Percentiles rank a stretch among this genome's conserved stretches.
Evolutionary conservation across 35 echinoderm and acorn worm genomes (phyloP).

Genomic region (Acanthaster planci): DNA sequence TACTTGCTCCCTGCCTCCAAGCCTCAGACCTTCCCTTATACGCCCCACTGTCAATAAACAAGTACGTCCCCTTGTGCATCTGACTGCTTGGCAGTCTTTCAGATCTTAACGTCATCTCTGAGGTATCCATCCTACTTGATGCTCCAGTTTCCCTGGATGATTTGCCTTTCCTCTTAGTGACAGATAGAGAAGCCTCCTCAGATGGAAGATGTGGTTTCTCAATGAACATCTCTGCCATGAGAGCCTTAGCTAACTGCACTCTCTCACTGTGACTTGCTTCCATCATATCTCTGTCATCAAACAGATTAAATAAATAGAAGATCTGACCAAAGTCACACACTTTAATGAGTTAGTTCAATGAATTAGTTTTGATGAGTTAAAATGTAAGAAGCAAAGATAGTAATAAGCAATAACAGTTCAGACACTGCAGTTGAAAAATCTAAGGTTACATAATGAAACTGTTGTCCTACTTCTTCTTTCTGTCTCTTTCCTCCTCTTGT

Average conservation of each 20-base stretch:
- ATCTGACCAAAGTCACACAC: too few relatives aligned
- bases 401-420: too few relatives aligned
- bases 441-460: too few relatives aligned
- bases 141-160: background rate
- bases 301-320: too few relatives aligned
- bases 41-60: slow-evolving; percentile 60
- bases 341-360: too few relatives aligned
- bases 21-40: background rate
- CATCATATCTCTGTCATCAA: slow-evolving; percentile 12
- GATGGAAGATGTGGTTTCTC: slow-evolving; percentile 47
- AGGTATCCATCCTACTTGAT: background rate
- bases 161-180: background rate
- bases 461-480: slow-evolving; percentile 47
- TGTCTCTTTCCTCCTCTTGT: slow-evolving; percentile 36
- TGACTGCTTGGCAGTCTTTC: background rate
- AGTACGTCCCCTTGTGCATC: slow-evolving; percentile 47
- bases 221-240: slow-evolving; percentile 81
- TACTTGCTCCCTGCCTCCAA: background rate
- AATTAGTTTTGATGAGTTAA: too few relatives aligned
- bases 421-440: too few relatives aligned
- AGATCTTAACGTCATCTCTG: background rate
- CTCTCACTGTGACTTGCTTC: slow-evolving; percentile 70
- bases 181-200: slow-evolving; percentile 16
- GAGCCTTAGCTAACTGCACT: slow-evolving; percentile 63
- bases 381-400: too few relatives aligned